Percentiles rank a stretch among this genome's conserved stretches.
These are phyloP conservation scores for Eupeodes corollae DNA, from an alignment of 1,140 invertebrate species.

Conservation along the genomic window DNA sequence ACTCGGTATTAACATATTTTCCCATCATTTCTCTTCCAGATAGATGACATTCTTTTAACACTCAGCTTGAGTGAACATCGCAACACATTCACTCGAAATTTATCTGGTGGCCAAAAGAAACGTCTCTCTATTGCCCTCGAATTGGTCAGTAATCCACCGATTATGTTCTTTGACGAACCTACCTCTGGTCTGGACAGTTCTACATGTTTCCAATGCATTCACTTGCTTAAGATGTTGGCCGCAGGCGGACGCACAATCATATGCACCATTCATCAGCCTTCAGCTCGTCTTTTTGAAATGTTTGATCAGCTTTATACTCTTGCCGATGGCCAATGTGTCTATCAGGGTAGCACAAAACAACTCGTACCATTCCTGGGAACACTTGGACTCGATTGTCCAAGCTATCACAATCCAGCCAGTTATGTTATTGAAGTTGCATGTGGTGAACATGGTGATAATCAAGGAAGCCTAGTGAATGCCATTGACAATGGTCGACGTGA, in stretches of 20 bases:
- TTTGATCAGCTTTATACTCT: conserved; percentile 92
- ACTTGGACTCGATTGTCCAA: conserved; percentile 76
- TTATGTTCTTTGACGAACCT: conserved; percentile 98
- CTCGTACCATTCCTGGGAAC: conserved; percentile 79
- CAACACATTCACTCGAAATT: conserved; percentile 76
- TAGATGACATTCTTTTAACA: conserved; percentile 82
- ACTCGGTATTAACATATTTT: too few relatives aligned
- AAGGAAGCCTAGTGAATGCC: conserved; percentile 67
- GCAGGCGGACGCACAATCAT: conserved; percentile 87
- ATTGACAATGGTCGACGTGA: conserved; percentile 72
- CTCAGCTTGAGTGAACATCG: conserved; percentile 75
- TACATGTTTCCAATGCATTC: conserved; percentile 88
- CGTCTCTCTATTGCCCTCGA: conserved; percentile 92
- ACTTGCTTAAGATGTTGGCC: conserved; percentile 74
- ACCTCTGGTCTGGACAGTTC: conserved; percentile 92
- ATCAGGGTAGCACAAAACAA: conserved; percentile 73
- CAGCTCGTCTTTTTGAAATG: conserved; percentile 90
- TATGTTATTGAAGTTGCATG: conserved; percentile 93
- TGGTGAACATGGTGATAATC: conserved; percentile 89
- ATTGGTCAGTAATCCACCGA: conserved; percentile 84
- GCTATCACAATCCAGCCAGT: conserved; percentile 94
- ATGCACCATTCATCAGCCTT: conserved; percentile 96
- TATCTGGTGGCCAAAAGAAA: conserved; percentile 94
- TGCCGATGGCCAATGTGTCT: conserved; percentile 88
- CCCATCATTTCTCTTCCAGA: conserved; percentile 42